Conservation (phyloP, 2,797 vertebrate species). For the Tauraco hartlaubi region DNA sequence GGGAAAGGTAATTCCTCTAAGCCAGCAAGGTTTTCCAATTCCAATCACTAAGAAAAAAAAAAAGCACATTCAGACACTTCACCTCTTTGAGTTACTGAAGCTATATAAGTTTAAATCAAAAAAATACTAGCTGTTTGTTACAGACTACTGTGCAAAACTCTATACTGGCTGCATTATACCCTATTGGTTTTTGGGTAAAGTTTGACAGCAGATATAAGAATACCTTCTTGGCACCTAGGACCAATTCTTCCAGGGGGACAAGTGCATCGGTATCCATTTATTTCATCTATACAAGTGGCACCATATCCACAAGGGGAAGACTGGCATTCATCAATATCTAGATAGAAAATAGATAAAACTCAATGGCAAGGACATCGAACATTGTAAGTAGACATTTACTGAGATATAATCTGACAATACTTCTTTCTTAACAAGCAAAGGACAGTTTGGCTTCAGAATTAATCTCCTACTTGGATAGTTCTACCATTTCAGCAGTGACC, state of each 20-base stretch:
- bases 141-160: background rate
- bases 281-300: slow-evolving; percentile 93
- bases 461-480: background rate
- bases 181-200: background rate
- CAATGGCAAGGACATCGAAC: background rate
- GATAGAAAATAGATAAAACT: background rate
- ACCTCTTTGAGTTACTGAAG: background rate
- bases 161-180: background rate
- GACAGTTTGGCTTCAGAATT: background rate
- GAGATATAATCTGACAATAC: background rate
- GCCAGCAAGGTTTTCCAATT: slow-evolving; percentile 88
- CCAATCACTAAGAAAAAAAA: slow-evolving; percentile 80
- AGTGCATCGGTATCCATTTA: slow-evolving; percentile 89
- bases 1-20: slow-evolving; percentile 84
- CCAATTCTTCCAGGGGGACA: slow-evolving; percentile 91
- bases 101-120: background rate
- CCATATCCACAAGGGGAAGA: slow-evolving; percentile 93
- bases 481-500: background rate
- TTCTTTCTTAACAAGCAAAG: background rate
- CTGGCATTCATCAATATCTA: slow-evolving; percentile 97
- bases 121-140: background rate
- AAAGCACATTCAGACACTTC: background rate
- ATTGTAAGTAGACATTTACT: background rate
- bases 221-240: slow-evolving; percentile 90
- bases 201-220: background rate